Evolutionary conservation across 2,888 invertebrate genomes (phyloP), one percentile per base, ranked within the genome.

Genomic region (Brachycybe producta): DNA sequence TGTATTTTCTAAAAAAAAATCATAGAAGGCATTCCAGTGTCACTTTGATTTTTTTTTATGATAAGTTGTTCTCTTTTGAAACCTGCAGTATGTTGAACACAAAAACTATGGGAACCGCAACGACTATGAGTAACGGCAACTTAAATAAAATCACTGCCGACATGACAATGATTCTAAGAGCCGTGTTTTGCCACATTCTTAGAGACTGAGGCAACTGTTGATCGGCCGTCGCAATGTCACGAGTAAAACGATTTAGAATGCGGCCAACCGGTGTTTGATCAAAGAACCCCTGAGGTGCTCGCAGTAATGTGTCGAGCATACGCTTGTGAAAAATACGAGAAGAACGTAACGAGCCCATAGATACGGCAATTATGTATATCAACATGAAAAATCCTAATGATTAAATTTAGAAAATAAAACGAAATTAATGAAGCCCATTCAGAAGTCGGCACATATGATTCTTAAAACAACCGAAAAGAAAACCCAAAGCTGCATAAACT

Each of bases 1-100:
- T 92, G 97, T 72, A 92, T 90, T 57, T 88, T 77, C 77, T 95
- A 64, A 45, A 65, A 21, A 24, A 24, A 39, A 19, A 34, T 11
- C 30, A 36, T 36, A 8, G 2, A 52, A n/a, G n/a, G n/a, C n/a
- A n/a, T n/a, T n/a, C n/a, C n/a, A n/a, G n/a, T n/a, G n/a, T n/a
- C n/a, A n/a, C n/a, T n/a, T n/a, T n/a, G n/a, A n/a, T n/a, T n/a
- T n/a, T n/a, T n/a, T n/a, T n/a, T n/a, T n/a, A n/a, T n/a, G n/a
- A n/a, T n/a, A n/a, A n/a, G n/a, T n/a, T n/a, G n/a, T n/a, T n/a
- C n/a, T 21, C 5, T 19, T 5, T 41, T n/a, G n/a, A n/a, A n/a
- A n/a, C n/a, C n/a, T n/a, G n/a, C n/a, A n/a, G n/a, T n/a, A n/a
- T n/a, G n/a, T n/a, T n/a, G n/a, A n/a, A n/a, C n/a, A n/a, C n/a